A percentile compares a stretch with the other conserved stretches of the same genome.
These are phyloP conservation scores for Melanostoma mellinum DNA, from an alignment of 2,888 invertebrate genomes.

Conservation along the genomic window DNA sequence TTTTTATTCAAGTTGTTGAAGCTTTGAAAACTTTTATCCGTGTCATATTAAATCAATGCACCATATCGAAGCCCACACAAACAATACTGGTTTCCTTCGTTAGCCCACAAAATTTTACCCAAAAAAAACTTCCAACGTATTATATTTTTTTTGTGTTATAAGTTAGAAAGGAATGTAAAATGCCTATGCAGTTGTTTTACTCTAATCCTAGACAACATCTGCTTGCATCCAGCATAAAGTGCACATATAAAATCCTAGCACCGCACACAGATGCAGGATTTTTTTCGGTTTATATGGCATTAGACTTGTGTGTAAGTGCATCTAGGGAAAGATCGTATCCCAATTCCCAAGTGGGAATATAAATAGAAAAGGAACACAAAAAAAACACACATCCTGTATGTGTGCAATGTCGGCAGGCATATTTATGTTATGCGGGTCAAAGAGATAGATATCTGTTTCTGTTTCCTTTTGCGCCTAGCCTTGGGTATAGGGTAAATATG, in stretches of 20 bases:
- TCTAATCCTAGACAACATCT: conserved; percentile 69
- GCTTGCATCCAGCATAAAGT: conserved; percentile 54
- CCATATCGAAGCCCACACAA: conserved; percentile 61
- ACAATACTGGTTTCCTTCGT: conserved; percentile 51
- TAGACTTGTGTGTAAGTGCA: conserved; percentile 23
- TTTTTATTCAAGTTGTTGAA: conserved; percentile 9
- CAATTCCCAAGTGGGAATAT: conserved; percentile 50
- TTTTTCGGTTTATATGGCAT: background rate
- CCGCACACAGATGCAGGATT: conserved; percentile 22
- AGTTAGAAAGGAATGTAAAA: conserved; percentile 42
- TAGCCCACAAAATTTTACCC: conserved; percentile 36
- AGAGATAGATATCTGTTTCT: conserved; percentile 30
- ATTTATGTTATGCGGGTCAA: conserved; percentile 71
- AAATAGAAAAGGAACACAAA: conserved; percentile 48
- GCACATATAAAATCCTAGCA: conserved; percentile 44
- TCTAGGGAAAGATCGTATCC: conserved; percentile 49
- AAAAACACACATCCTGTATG: conserved; percentile 66
- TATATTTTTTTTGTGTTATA: conserved; percentile 19
- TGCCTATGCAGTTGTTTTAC: conserved; percentile 66
- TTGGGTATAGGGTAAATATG: conserved; percentile 48
- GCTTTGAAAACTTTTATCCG: conserved; percentile 57
- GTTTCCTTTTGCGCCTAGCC: background rate
- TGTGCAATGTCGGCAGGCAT: conserved; percentile 63
- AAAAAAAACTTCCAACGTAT: conserved; percentile 37
- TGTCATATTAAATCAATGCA: conserved; percentile 42